Base-by-base conservation (phyloP, 2,888 invertebrate species). In the Cryptocheilus praepositus region DNA sequence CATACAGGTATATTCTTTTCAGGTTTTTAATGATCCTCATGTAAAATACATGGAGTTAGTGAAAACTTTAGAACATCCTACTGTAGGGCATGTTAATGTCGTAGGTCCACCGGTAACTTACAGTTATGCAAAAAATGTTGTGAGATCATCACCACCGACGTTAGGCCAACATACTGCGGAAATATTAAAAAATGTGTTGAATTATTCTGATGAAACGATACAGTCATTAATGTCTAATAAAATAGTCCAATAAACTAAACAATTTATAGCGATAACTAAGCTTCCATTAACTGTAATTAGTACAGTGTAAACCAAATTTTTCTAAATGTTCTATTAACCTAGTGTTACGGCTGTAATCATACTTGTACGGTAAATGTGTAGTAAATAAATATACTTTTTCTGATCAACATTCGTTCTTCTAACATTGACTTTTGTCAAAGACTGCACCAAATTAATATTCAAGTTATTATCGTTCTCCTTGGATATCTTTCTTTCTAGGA, bases 101-200 rank as follows among this genome's bases (percentile, higher is more conserved):
- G 95, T 96, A 52, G 97, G 95, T 0, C 97, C 98, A 0, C 94
- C 98, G 0, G 98, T 98, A 0, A 91, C 90, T 53, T 98, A 93
- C 85, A 95, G 95, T 79, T 92, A 91, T 59, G 93, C 94, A 0
- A 91, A 92, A 0, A 96, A 96, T 84, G 88, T 89, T 72, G 92
- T 94, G 0, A 91, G 94, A 65, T 90, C 90, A 2, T 92, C 96
- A 0, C 98, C 98, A 0, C 98, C 98, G 0, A 89, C 90, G 7
- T 89, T 98, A 25, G 98, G 98, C 0, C 93, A 98, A 86, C 98
- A 99, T 84, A 98, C 98, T 0, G 90, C 90, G 67, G 92, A 94
- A 79, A 91, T 98, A 57, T 89, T 98, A 46, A 87, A 89, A n/a
- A 89, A 92, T 68, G 85, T 95, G 71, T 89, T 96, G 52, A 91